A percentile compares a stretch with the other conserved stretches of the same genome.
These are phyloP conservation scores for Gracilinanus agilis DNA, from an alignment of 2,113 vertebrate species.

Conservation along the genomic window DNA sequence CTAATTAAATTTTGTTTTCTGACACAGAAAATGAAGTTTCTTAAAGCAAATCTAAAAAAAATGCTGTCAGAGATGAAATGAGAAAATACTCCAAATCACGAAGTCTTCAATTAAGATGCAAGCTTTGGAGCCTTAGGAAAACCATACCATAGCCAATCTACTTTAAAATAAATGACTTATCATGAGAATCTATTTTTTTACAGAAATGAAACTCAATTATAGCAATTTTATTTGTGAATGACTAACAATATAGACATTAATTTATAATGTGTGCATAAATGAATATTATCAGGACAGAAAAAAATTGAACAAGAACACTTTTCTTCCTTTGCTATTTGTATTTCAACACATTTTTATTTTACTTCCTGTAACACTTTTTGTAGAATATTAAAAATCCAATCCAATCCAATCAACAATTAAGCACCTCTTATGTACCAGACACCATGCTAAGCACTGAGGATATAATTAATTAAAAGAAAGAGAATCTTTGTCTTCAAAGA, in stretches of 20 bases:
- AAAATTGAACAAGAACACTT: not conserved
- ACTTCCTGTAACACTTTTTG: not conserved
- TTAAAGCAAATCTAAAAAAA: not conserved
- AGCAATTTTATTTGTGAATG: slow-evolving; percentile 60
- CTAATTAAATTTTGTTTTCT: not conserved
- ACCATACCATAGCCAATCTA: slow-evolving; percentile 28
- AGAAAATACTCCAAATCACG: slow-evolving; percentile 22
- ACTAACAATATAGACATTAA: slow-evolving; percentile 60
- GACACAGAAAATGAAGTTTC: slow-evolving; percentile 3
- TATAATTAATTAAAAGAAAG: not conserved
- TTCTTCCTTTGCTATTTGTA: not conserved
- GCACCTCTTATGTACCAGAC: not conserved
- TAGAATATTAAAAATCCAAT: not conserved
- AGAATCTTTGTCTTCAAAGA: not conserved
- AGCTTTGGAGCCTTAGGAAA: slow-evolving; percentile 44
- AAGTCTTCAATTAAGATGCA: slow-evolving; percentile 49
- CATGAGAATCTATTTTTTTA: not conserved
- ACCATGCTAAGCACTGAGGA: not conserved
- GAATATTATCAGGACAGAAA: slow-evolving; percentile 46
- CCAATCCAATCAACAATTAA: not conserved
- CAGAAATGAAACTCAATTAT: slow-evolving; percentile 55
- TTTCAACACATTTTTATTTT: not conserved
- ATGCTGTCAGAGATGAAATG: not conserved
- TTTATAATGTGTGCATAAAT: slow-evolving; percentile 69
- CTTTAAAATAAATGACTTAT: slow-evolving; percentile 1